A percentile compares a stretch with the other conserved stretches of the same genome.
Evolutionary conservation across 1,140 invertebrate genomes (phyloP).

Genomic region (Macrocentrus cingulum): DNA sequence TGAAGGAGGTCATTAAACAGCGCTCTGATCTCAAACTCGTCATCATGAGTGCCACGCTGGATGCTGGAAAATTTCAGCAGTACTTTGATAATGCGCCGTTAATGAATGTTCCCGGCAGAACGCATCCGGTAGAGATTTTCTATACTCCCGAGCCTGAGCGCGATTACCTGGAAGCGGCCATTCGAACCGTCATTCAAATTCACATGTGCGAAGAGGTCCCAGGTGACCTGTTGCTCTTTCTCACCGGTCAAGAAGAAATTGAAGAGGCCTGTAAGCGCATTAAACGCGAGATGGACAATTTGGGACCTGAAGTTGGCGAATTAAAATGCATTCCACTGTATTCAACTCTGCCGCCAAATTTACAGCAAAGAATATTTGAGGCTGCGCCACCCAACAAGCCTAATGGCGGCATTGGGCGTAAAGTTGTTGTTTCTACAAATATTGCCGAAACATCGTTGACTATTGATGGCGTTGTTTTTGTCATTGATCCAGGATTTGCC

Average conservation of each 20-base stretch:
- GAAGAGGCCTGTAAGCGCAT: slow-evolving; percentile 99
- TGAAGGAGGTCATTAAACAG: slow-evolving; percentile 97
- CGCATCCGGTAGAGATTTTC: slow-evolving; percentile 97
- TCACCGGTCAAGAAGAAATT: slow-evolving; percentile 96
- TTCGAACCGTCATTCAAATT: slow-evolving; percentile 98
- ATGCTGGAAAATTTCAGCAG: slow-evolving; percentile 98
- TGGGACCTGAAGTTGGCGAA: slow-evolving; percentile 95
- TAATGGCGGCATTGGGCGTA: slow-evolving; percentile 93
- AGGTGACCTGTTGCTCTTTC: slow-evolving; percentile 93
- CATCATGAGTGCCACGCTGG: slow-evolving; percentile 99
- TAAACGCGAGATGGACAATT: slow-evolving; percentile 93
- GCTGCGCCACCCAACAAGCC: slow-evolving; percentile 88
- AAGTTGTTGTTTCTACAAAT: slow-evolving; percentile 98
- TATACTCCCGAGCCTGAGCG: slow-evolving; percentile 98
- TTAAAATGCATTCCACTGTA: slow-evolving; percentile 98
- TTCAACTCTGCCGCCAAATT: slow-evolving; percentile 95
- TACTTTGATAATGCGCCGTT: slow-evolving; percentile 98
- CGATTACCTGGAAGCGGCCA: slow-evolving; percentile 98
- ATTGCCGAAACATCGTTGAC: slow-evolving; percentile 99
- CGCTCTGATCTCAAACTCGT: slow-evolving; percentile 94
- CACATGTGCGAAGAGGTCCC: slow-evolving; percentile 97
- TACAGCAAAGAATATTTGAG: slow-evolving; percentile 98
- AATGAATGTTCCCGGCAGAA: slow-evolving; percentile 97
- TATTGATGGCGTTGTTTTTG: slow-evolving; percentile 99
- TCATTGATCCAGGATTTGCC: slow-evolving; percentile 99